Evolutionary conservation across 2,888 invertebrate genomes (phyloP).

Genomic region (Apamea sordens): DNA sequence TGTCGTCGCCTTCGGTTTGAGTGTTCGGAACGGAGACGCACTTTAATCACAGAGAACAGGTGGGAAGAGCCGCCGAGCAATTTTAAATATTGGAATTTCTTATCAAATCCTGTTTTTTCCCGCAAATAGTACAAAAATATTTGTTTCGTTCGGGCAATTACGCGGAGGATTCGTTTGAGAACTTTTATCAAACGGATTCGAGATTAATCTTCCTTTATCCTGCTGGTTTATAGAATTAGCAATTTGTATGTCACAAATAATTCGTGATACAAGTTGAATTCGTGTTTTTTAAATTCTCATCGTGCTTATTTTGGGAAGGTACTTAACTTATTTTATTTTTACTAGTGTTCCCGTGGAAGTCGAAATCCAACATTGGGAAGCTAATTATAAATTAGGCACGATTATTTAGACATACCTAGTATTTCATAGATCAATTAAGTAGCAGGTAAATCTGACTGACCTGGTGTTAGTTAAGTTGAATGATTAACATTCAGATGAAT

Average conservation of each 20-base stretch:
- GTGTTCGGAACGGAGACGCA: constrained; percentile 81
- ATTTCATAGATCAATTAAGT: neutral
- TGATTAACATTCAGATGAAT: neutral
- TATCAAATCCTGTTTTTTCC: constrained; percentile 80
- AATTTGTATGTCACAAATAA: constrained; percentile 50
- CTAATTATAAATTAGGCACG: neutral
- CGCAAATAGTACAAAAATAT: constrained; percentile 72
- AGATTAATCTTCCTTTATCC: constrained; percentile 61
- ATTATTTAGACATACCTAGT: neutral
- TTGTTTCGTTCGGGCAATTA: constrained; percentile 68
- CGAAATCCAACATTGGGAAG: neutral
- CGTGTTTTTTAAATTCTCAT: constrained; percentile 2
- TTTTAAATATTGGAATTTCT: constrained; percentile 87
- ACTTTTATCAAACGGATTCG: constrained; percentile 59
- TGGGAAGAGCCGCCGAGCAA: constrained; percentile 80
- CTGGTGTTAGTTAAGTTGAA: neutral
- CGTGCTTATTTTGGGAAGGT: neutral
- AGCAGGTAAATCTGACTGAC: neutral
- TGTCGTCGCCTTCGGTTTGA: constrained; percentile 77
- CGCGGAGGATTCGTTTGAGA: constrained; percentile 61
- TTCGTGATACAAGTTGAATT: constrained; percentile 23
- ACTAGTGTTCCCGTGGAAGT: neutral
- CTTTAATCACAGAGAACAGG: constrained; percentile 89
- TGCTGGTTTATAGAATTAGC: constrained; percentile 50
- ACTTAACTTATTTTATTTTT: neutral